A percentile compares a stretch with the other conserved stretches of the same genome.
These are phyloP conservation scores for Pangasius macronema DNA, from an alignment of 2,797 vertebrate species.

Conservation along the genomic window DNA sequence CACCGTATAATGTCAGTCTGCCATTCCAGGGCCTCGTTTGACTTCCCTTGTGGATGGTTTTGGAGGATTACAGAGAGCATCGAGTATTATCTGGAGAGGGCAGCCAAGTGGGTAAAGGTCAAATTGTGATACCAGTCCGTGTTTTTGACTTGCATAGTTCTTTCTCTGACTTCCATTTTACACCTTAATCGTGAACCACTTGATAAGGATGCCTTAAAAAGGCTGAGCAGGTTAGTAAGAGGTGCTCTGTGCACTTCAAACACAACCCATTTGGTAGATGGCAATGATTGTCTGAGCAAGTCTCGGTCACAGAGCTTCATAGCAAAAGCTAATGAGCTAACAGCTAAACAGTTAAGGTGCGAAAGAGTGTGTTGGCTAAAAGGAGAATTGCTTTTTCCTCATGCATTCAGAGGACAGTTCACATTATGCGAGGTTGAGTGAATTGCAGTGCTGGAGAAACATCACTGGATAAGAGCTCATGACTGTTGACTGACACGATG, in stretches of 20 bases:
- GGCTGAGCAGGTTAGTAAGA: slow-evolving; percentile 59
- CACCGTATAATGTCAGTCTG: slow-evolving; percentile 43
- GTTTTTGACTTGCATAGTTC: neutral
- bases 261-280: slow-evolving; percentile 63
- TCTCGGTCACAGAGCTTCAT: slow-evolving; percentile 46
- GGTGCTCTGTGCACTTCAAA: slow-evolving; percentile 57
- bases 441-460: slow-evolving; percentile 8
- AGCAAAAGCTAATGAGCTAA: neutral
- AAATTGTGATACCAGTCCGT: neutral
- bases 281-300: slow-evolving; percentile 56
- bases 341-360: neutral
- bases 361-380: neutral
- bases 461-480: slow-evolving; percentile 21
- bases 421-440: neutral
- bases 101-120: neutral
- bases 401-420: neutral
- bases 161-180: slow-evolving; percentile 42
- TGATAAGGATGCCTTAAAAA: slow-evolving; percentile 53
- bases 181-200: slow-evolving; percentile 67
- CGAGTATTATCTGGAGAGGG: neutral
- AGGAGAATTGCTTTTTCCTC: neutral
- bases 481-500: slow-evolving; percentile 60
- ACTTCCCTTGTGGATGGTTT: slow-evolving; percentile 40
- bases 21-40: slow-evolving; percentile 39
- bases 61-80: slow-evolving; percentile 16